Percentiles rank a stretch among this genome's conserved stretches.
Evolutionary conservation across 2,113 vertebrate species (phyloP).

Genomic region (Actenoides lindsayi): DNA sequence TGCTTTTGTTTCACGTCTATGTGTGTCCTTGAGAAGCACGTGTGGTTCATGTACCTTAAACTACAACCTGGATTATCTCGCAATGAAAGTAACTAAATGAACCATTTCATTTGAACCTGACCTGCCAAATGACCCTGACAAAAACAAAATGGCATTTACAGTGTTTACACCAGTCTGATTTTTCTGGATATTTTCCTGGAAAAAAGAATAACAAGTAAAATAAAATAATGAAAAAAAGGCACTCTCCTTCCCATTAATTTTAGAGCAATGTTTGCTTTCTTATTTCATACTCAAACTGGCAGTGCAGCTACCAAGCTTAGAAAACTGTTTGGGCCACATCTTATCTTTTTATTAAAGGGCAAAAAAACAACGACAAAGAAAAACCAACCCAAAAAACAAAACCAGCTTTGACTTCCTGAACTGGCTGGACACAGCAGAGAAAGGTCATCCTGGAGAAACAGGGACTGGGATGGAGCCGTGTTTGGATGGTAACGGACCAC

Average conservation of each 20-base stretch:
- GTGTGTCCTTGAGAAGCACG: rapidly evolving
- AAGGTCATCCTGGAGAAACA: background rate
- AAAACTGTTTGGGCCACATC: background rate
- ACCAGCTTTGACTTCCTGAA: background rate
- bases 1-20: background rate
- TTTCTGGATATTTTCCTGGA: background rate
- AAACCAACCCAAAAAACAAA: too few species aligned
- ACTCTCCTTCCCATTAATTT: background rate
- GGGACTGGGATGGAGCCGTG: rapidly evolving
- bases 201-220: background rate
- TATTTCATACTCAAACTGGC: background rate
- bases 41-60: background rate
- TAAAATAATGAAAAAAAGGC: background rate
- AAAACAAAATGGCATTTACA: background rate
- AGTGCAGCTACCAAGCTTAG: background rate
- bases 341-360: background rate
- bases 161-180: background rate
- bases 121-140: background rate
- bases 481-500: rapidly evolving
- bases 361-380: too few species aligned
- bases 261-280: background rate
- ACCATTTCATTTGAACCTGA: background rate
- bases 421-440: background rate
- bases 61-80: rapidly evolving
- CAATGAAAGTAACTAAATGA: background rate